Base-by-base conservation (phyloP, 1,140 invertebrate species). In the Melipona quadrifasciata region DNA sequence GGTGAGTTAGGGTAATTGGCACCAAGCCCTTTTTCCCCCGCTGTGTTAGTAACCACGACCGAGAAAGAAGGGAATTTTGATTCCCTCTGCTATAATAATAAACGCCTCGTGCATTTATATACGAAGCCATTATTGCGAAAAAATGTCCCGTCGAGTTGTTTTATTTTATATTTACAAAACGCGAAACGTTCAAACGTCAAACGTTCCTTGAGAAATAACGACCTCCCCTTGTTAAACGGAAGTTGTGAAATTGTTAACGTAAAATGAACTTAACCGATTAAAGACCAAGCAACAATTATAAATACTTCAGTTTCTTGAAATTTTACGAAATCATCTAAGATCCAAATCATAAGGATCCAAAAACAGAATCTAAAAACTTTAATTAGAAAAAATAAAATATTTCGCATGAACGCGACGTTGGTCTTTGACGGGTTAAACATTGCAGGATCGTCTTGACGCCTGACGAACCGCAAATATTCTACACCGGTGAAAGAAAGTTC, bases 1-100 rank as follows among this genome's bases (percentile, higher is more conserved):
- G 73, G 24, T 61, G 55, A 61, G 57, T 79, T 84, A 61, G 31
- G 76, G 77, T 64, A 89, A 88, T 86, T 85, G 79, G 64, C 57
- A 58, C 80, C 70, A 87, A 88, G 82, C 74, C 72, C 58, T 75
- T 55, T 70, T 65, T 21, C 64, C 74, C 74, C 51, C 39, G 39
- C 39, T 47, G 73, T 84, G 73, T 85, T 88, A 87, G 57, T 84
- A 53, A 65, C 16, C 73, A 55, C 58, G 65, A 70, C 24, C 27
- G 34, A 31, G 58, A 21, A 14, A 57, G 5, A 79, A 79, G 55
- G 31, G 55, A 67, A 70, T 80, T 80, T 64, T 61, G 34, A 55
- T 12, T 39, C 5, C 21, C 47, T 17, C 12, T 39, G 34, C 47
- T 58, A 10, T 27, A 72, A 79, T 51, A 84, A 84, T 34, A 34